Conservation (phyloP, 2,888 invertebrate species). For the Arrhopalites spinosus region DNA sequence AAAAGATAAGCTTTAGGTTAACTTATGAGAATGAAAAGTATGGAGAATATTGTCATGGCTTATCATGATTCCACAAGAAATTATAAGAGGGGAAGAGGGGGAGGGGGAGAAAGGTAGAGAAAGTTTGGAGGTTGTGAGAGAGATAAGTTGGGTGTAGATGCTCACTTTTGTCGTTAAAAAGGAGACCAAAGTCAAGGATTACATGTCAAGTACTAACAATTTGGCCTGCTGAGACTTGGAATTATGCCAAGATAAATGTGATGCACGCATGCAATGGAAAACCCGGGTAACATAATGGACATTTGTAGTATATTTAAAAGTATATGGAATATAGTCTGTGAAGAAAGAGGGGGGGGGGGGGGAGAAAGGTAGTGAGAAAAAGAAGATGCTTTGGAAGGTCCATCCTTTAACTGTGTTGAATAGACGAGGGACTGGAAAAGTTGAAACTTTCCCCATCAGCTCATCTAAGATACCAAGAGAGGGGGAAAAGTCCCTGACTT, state of each 20-base stretch:
- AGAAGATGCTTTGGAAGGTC: not conserved
- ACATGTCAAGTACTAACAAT: conserved; percentile 26
- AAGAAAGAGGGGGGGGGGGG: too few species aligned
- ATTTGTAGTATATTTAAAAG: not conserved
- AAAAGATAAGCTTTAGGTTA: not conserved
- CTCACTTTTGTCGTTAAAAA: conserved; percentile 4
- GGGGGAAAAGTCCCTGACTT: not conserved
- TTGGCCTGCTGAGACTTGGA: conserved; percentile 19
- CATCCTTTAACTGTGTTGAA: not conserved
- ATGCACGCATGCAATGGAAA: not conserved
- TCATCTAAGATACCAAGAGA: not conserved
- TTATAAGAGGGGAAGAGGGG: not conserved
- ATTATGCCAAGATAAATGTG: conserved; percentile 24
- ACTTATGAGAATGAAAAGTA: not conserved
- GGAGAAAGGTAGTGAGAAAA: conserved; percentile 7
- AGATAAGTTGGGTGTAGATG: not conserved
- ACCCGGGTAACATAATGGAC: not conserved
- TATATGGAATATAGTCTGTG: too few species aligned
- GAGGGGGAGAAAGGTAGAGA: not conserved
- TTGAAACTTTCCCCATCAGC: conserved; percentile 21
- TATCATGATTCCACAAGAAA: not conserved
- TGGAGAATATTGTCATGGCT: not conserved
- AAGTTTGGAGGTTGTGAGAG: not conserved
- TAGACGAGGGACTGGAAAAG: not conserved
- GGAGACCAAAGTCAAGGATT: conserved; percentile 1